Evolutionary conservation across 2,797 vertebrate species (phyloP).

Genomic region (Apogon talboti): DNA sequence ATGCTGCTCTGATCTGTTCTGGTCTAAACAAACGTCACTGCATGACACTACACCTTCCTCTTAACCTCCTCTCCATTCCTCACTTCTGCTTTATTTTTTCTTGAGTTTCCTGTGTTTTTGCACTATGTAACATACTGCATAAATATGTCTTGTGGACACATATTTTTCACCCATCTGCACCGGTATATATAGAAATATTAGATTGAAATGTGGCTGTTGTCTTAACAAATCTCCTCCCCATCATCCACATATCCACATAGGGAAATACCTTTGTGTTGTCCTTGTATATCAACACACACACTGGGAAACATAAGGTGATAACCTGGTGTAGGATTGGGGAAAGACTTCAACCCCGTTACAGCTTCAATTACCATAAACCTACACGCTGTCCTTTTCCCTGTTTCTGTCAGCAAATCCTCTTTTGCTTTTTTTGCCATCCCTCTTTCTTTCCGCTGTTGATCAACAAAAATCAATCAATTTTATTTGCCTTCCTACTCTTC

Average conservation of each 20-base stretch:
- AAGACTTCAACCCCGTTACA: slow-evolving; percentile 72
- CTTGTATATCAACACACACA: slow-evolving; percentile 85
- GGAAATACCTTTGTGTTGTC: slow-evolving; percentile 89
- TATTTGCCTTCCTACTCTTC: slow-evolving; percentile 43
- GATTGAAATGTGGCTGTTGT: slow-evolving; percentile 91
- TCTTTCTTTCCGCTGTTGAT: slow-evolving; percentile 36
- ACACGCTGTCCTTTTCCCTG: slow-evolving; percentile 4
- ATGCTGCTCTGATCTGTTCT: slow-evolving; percentile 88
- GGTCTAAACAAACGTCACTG: slow-evolving; percentile 91
- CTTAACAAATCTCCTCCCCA: slow-evolving; percentile 90
- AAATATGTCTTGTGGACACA: too few species aligned
- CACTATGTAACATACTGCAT: neutral
- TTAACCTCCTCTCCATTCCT: slow-evolving; percentile 68
- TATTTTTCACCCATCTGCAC: too few species aligned
- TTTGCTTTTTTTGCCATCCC: slow-evolving; percentile 24
- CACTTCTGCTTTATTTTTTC: slow-evolving; percentile 26
- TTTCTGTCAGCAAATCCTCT: slow-evolving; percentile 8
- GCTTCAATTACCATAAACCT: slow-evolving; percentile 79
- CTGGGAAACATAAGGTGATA: slow-evolving; percentile 80
- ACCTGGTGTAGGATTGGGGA: slow-evolving; percentile 86
- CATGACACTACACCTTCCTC: slow-evolving; percentile 87
- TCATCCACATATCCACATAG: slow-evolving; percentile 90
- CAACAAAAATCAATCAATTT: slow-evolving; percentile 51
- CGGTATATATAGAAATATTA: too few species aligned
- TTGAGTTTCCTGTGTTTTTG: slow-evolving; percentile 12